A percentile compares a stretch with the other conserved stretches of the same genome.
Conservation (phyloP, 1,140 invertebrate genomes). For the Odontomachus brunneus region DNA sequence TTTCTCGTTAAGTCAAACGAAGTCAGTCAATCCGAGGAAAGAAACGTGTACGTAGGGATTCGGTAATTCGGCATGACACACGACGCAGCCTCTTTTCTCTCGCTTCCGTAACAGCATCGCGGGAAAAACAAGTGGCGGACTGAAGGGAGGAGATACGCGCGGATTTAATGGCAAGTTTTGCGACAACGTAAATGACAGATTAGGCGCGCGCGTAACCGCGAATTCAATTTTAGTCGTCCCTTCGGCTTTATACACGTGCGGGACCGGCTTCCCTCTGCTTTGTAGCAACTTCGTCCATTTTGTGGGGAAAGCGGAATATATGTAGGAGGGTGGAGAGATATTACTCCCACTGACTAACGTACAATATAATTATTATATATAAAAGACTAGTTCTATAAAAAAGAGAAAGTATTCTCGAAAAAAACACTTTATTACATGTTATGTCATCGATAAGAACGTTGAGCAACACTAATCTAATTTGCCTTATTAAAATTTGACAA, state of each 20-base stretch:
- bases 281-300: slow-evolving; percentile 15
- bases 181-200: slow-evolving; percentile 5
- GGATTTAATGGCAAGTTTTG: background rate
- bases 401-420: background rate
- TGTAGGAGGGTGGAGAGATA: background rate
- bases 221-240: slow-evolving; percentile 4
- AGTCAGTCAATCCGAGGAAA: background rate
- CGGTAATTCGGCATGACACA: too few relatives aligned
- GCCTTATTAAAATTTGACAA: too few relatives aligned
- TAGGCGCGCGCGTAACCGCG: background rate
- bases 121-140: background rate
- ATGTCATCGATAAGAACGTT: background rate
- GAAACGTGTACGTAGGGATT: background rate
- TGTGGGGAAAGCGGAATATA: background rate
- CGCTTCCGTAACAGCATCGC: background rate
- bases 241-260: background rate
- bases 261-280: background rate
- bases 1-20: slow-evolving; percentile 1
- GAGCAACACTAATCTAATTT: too few relatives aligned
- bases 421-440: background rate
- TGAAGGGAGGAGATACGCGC: background rate
- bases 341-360: background rate
- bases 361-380: background rate
- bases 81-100: background rate
- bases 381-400: too few relatives aligned